Base-by-base conservation (phyloP, 1,140 invertebrate species). In the Panonychus citri region DNA sequence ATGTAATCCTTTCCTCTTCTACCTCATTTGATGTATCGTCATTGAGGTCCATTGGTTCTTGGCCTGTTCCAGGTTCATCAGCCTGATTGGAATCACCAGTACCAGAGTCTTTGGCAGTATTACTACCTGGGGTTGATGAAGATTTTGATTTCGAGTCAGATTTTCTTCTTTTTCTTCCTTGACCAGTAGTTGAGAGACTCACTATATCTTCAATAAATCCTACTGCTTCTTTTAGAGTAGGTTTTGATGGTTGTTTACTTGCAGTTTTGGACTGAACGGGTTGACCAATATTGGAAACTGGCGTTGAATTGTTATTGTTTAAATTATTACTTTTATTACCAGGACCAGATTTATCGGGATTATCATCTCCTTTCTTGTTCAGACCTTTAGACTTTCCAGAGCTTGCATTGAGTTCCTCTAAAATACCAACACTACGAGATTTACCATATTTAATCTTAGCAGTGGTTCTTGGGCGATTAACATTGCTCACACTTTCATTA, bases 191-290 rank as follows among this genome's bases (percentile, higher is more conserved):
- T 27, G 19, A 21, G 59, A 59, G 13, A 39, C 52, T 27, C 59
- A 59, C 68, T n/a, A 93, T 67, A 2, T 84, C 85, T 70, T 90
- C 85, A 78, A 88, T 89, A 65, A 93, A 91, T 68, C 85, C 79
- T 66, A 83, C 84, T 65, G 84, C 88, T 66, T 93, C 87, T 68
- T 86, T 54, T 1, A 54, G 3, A 13, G 19, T 53, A 30, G 8
- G 25, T 21, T 26, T 37, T 21, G 52, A 3, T 19, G 25, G 5
- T 4, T 28, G 30, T 51, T 51, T 51, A 43, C 4, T 17, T 19
- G 15, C 21, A 12, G 42, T 43, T 43, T 43, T 43, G 4, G 15
- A 4, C 17, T 19, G 42, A 19, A 19, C 21, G 21, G 15, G 4
- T 19, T 19, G 42, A 19, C 17, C 17, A 43, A 7, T 43, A 19